These are phyloP conservation scores for Stenopsyche tienmushanensis DNA, from an alignment of 1,140 invertebrate species.

Conservation along the genomic window DNA sequence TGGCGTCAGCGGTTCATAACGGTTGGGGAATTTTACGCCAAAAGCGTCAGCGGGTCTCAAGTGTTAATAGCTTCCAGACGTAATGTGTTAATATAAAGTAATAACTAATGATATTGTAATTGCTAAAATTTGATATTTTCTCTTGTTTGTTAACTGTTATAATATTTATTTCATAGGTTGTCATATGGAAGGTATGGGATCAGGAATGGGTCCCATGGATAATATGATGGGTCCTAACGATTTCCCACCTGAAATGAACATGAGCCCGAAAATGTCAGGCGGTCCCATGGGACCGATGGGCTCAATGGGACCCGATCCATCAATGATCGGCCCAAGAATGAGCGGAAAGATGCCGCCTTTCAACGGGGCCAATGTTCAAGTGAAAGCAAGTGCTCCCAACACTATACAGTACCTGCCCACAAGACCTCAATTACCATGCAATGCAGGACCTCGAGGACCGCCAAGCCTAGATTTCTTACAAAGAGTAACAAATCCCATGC, in stretches of 20 bases:
- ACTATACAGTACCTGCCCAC: slow-evolving; percentile 97
- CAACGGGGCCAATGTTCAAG: slow-evolving; percentile 84
- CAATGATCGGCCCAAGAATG: slow-evolving; percentile 56
- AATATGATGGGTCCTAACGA: slow-evolving; percentile 54
- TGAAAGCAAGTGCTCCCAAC: slow-evolving; percentile 94
- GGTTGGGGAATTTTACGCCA: too few relatives aligned
- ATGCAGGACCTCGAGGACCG: slow-evolving; percentile 68
- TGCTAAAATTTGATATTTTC: too few relatives aligned
- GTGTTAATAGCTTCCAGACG: too few relatives aligned
- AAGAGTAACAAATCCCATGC: slow-evolving; percentile 77
- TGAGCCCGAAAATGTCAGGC: slow-evolving; percentile 59
- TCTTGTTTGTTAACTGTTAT: too few relatives aligned
- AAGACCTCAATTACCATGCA: slow-evolving; percentile 72
- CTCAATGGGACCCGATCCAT: slow-evolving; percentile 52
- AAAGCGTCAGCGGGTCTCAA: too few relatives aligned
- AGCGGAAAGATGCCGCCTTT: slow-evolving; percentile 66
- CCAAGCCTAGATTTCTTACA: slow-evolving; percentile 92
- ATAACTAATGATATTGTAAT: neutral
- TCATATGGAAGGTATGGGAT: slow-evolving; percentile 58
- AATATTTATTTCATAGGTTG: too few relatives aligned
- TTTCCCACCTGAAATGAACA: slow-evolving; percentile 60
- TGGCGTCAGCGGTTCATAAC: too few relatives aligned
- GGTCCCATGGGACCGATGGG: slow-evolving; percentile 56
- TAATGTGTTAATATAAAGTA: too few relatives aligned
- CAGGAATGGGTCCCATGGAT: slow-evolving; percentile 53